phyloP scores from a whole-genome alignment of 2,113 vertebrate species.

The Nothocercus nigrocapillus region DNA sequence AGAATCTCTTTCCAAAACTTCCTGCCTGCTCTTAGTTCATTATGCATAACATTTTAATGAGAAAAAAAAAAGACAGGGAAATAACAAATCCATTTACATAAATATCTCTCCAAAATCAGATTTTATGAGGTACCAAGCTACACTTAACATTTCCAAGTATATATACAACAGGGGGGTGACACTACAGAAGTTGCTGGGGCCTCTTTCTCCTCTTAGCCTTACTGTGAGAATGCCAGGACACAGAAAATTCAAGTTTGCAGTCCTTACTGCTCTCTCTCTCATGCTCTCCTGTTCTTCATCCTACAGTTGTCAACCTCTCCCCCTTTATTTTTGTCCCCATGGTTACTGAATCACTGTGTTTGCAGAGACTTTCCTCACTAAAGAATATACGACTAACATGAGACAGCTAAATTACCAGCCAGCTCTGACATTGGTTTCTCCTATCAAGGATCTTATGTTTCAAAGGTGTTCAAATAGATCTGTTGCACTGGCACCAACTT shows the following conservation, averaged over 20 bases:
- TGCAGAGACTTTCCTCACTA: slow-evolving; percentile 33
- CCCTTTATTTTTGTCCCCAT: slow-evolving; percentile 62
- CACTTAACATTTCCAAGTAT: background rate
- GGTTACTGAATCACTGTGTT: slow-evolving; percentile 59
- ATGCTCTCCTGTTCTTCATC: slow-evolving; percentile 51
- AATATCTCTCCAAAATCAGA: background rate
- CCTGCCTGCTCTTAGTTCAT: background rate
- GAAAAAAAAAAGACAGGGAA: background rate
- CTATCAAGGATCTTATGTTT: slow-evolving; percentile 21
- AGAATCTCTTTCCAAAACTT: slow-evolving; percentile 28
- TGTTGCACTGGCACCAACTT: background rate
- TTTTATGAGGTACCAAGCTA: background rate
- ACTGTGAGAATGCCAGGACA: fast-evolving
- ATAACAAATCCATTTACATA: background rate
- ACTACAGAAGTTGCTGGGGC: background rate
- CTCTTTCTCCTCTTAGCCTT: background rate
- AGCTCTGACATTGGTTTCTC: slow-evolving; percentile 52
- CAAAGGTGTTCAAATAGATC: background rate
- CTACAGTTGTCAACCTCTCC: slow-evolving; percentile 42
- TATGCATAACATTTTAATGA: background rate
- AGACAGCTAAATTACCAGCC: slow-evolving; percentile 63
- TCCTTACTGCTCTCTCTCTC: slow-evolving; percentile 4
- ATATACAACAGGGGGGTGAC: background rate
- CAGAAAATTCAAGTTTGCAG: background rate
- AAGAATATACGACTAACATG: slow-evolving; percentile 56